These are phyloP conservation scores for Brienomyrus brachyistius DNA, from an alignment of 2,113 vertebrate genomes.

Conservation along the genomic window DNA sequence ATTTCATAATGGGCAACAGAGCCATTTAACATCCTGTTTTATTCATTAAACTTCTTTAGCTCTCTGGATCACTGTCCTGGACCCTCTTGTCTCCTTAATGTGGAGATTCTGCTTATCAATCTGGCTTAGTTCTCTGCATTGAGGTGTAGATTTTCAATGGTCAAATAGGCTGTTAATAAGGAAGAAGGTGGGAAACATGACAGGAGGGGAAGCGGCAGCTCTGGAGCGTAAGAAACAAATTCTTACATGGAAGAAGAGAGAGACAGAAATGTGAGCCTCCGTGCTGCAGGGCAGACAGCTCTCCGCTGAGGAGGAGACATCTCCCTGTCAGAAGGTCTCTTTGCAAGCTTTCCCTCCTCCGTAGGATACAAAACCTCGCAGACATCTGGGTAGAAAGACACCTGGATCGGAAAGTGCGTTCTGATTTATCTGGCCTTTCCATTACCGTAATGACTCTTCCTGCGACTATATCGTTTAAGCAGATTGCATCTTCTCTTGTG, in stretches of 20 bases:
- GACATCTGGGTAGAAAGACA: slow-evolving; percentile 27
- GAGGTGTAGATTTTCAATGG: not conserved
- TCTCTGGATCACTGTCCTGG: not conserved
- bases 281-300: not conserved
- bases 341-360: slow-evolving; percentile 21
- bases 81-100: not conserved
- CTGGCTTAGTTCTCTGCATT: not conserved
- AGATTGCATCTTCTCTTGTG: not conserved
- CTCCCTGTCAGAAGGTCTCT: slow-evolving; percentile 28
- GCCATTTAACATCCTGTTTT: not conserved
- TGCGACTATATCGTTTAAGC: not conserved
- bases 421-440: slow-evolving; percentile 6
- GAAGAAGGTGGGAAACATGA: not conserved
- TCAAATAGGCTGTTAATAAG: not conserved
- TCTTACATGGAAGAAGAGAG: not conserved
- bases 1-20: not conserved
- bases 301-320: slow-evolving; percentile 4
- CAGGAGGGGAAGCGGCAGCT: not conserved
- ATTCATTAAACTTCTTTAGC: not conserved
- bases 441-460: not conserved
- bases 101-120: not conserved
- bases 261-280: too few relatives aligned
- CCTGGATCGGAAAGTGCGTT: not conserved
- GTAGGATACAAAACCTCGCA: not conserved
- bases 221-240: not conserved